Evolutionary conservation across 1,140 invertebrate genomes (phyloP).

Genomic region (Solenopsis invicta): DNA sequence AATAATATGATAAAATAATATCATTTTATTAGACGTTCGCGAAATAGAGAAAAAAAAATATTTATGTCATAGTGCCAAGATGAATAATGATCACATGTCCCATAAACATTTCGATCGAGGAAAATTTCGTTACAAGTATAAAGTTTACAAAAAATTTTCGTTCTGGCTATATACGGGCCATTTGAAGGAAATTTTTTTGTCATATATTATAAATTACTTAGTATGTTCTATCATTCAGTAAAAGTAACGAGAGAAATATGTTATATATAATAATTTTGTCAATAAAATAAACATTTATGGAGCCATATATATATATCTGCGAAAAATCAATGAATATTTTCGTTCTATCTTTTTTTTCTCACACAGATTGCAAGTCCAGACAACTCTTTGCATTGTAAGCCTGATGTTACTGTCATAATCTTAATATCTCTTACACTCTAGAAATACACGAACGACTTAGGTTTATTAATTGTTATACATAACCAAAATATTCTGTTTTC

Average conservation of each 20-base stretch:
- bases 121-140: slow-evolving; percentile 50
- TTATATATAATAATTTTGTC: slow-evolving; percentile 19
- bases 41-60: slow-evolving; percentile 11
- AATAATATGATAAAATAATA: slow-evolving; percentile 12
- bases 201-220: slow-evolving; percentile 35
- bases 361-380: slow-evolving; percentile 50
- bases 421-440: slow-evolving; percentile 82
- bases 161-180: slow-evolving; percentile 17
- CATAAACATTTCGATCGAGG: slow-evolving; percentile 36
- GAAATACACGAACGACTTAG: slow-evolving; percentile 84
- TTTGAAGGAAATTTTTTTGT: slow-evolving; percentile 22
- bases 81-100: slow-evolving; percentile 62
- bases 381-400: slow-evolving; percentile 62
- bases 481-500: slow-evolving; percentile 86
- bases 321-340: slow-evolving; percentile 51
- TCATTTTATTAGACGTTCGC: background rate
- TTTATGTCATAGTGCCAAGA: slow-evolving; percentile 51
- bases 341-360: slow-evolving; percentile 46
- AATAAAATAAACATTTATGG: slow-evolving; percentile 46
- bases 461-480: slow-evolving; percentile 85
- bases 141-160: slow-evolving; percentile 40
- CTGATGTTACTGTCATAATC: slow-evolving; percentile 76
- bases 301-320: slow-evolving; percentile 12
- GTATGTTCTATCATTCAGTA: slow-evolving; percentile 27
- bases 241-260: slow-evolving; percentile 37